These are phyloP conservation scores for Aleiodes testaceus DNA, from an alignment of 2,888 invertebrate species.

Conservation along the genomic window DNA sequence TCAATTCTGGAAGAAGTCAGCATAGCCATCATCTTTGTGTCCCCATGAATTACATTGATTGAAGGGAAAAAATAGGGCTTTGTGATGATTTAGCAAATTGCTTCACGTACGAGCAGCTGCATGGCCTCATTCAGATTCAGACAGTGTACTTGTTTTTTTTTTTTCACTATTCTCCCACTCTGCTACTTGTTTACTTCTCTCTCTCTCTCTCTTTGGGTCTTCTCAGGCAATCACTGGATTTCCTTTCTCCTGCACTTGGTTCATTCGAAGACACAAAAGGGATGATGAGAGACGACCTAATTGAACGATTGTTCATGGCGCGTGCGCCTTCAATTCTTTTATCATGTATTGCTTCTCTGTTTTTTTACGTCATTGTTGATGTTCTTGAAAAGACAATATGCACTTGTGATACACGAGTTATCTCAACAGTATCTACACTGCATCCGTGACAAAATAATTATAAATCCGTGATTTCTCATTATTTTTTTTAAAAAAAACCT, in stretches of 20 bases:
- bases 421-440: slow-evolving; percentile 15
- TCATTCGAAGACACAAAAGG: slow-evolving; percentile 29
- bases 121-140: slow-evolving; percentile 51
- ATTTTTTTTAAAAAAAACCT: no score
- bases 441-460: not conserved
- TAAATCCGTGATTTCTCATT: no score
- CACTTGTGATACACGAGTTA: slow-evolving; percentile 20
- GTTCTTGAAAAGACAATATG: slow-evolving; percentile 38
- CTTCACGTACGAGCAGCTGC: not conserved
- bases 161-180: not conserved
- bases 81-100: slow-evolving; percentile 15
- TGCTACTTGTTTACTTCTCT: not conserved
- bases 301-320: slow-evolving; percentile 24
- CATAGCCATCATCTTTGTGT: no score
- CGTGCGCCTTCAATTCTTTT: slow-evolving; percentile 10
- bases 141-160: slow-evolving; percentile 38
- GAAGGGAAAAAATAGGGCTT: not conserved
- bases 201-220: slow-evolving; percentile 33
- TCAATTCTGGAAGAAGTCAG: no score
- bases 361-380: not conserved
- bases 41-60: no score
- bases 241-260: not conserved
- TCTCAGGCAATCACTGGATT: slow-evolving; percentile 22
- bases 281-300: slow-evolving; percentile 33
- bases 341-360: not conserved